A percentile compares a stretch with the other conserved stretches of the same genome.
Evolutionary conservation across 2,113 vertebrate genomes (phyloP).

Genomic region (Gasterosteus nipponicus): DNA sequence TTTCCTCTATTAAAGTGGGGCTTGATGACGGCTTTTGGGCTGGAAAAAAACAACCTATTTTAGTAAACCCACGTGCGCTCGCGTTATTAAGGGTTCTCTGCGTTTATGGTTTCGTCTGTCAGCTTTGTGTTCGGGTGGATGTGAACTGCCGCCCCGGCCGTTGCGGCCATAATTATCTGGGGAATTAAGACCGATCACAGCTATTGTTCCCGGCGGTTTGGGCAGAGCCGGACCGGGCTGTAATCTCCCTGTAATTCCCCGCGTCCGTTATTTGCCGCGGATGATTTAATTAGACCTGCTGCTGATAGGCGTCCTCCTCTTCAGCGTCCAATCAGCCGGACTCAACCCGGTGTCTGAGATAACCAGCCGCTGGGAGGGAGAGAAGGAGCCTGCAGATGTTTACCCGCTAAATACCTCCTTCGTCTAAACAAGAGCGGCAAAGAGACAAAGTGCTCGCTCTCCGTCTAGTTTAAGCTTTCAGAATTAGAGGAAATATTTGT

Average conservation of each 20-base stretch:
- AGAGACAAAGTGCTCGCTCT: constrained; percentile 3
- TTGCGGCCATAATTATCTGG: constrained; percentile 63
- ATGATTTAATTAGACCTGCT: constrained; percentile 76
- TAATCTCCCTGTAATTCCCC: constrained; percentile 77
- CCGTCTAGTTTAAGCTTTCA: not conserved
- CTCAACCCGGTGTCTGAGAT: constrained; percentile 9
- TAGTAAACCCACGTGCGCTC: constrained; percentile 18
- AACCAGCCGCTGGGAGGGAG: not conserved
- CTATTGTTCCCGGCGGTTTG: constrained; percentile 70
- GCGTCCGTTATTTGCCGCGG: constrained; percentile 67
- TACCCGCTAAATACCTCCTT: constrained; percentile 21
- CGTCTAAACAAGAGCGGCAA: constrained; percentile 20
- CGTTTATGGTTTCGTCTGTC: constrained; percentile 28
- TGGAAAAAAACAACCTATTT: constrained; percentile 5
- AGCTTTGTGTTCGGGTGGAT: constrained; percentile 37
- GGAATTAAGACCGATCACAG: constrained; percentile 78
- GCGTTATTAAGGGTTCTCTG: constrained; percentile 18
- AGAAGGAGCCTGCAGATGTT: constrained; percentile 23
- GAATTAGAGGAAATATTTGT: constrained; percentile 18
- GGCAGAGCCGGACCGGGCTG: constrained; percentile 37
- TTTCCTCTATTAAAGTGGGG: not conserved
- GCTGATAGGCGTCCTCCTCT: constrained; percentile 60
- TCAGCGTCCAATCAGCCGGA: constrained; percentile 17
- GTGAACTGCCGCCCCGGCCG: constrained; percentile 28
- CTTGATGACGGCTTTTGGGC: constrained; percentile 6